Conservation (phyloP, 2,113 vertebrate species). For the Eleginops maclovinus region DNA sequence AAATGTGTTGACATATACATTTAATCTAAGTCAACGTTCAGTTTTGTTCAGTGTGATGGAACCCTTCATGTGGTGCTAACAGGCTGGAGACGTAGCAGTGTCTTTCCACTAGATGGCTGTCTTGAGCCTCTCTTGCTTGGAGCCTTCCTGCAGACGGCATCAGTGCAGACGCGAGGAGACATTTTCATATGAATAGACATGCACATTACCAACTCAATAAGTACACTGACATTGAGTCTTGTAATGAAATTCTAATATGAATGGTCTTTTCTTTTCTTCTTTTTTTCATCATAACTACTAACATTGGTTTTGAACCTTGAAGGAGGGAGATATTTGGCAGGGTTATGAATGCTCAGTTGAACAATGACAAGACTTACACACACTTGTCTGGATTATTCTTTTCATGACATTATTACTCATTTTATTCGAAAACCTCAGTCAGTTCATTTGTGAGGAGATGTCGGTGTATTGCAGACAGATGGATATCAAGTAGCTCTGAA, state of each 20-base stretch:
- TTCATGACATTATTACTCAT: conserved; percentile 32
- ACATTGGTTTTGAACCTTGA: conserved; percentile 28
- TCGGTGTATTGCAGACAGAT: conserved; percentile 6
- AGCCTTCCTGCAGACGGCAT: neutral
- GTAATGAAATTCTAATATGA: conserved; percentile 38
- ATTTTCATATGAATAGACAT: conserved; percentile 38
- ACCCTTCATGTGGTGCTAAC: neutral
- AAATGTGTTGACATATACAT: too few species aligned
- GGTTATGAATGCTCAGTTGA: conserved; percentile 14
- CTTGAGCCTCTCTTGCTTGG: conserved; percentile 40
- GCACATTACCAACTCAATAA: conserved; percentile 20
- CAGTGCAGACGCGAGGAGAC: neutral
- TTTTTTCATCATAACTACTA: conserved; percentile 2
- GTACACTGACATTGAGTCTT: conserved; percentile 1
- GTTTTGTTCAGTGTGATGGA: neutral
- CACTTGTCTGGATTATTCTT: conserved; percentile 30
- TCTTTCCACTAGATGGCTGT: conserved; percentile 70
- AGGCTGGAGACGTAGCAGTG: neutral
- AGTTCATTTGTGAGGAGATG: neutral
- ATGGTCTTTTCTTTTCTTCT: neutral
- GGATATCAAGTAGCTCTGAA: conserved; percentile 19
- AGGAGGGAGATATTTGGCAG: conserved; percentile 35
- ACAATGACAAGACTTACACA: conserved; percentile 23
- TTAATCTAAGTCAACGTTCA: too few species aligned
- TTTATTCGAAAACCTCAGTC: neutral